Base-by-base conservation (phyloP, 2,888 invertebrate species). In the Idaea aversata region DNA sequence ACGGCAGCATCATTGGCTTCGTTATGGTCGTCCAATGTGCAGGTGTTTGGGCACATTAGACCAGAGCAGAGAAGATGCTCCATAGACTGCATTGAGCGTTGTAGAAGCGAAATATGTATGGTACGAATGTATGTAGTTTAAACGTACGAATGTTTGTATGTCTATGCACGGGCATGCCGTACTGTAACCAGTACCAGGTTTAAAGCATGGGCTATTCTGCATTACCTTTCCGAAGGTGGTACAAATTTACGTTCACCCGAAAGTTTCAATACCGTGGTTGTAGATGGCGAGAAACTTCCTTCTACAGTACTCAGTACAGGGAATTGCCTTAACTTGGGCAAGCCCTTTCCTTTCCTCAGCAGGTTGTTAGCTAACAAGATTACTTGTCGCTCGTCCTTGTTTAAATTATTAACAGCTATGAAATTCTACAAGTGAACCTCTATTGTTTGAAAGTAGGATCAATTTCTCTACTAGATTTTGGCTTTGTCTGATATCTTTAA, bases 291-390 rank as follows among this genome's bases (percentile, higher is more conserved):
- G 59, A 75, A 78, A 80, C 78, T 77, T 73, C 66, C 47, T 47
- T 47, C 47, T 10, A 47, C 47, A 65, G 68, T 71, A 69, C 75
- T 77, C 85, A 86, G 86, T 85, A 84, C 86, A 86, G 85, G 80
- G 84, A 87, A 89, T 88, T 86, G 85, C 81, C 83, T 80, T 78
- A 88, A 90, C 86, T 88, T 86, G 65, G 74, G 73, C 72, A 73
- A 83, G 80, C 85, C 86, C 86, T 86, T 86, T 80, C 76, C 77
- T 75, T 74, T 47, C 47, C 47, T 47, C 47, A 13, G 80, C 83
- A 84, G 83, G 82, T 87, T 86, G 86, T 87, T 88, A 84, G 83
- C 84, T 88, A 88, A 89, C 88, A 85, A 87, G 85, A 85, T 88
- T 86, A 88, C 84, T 85, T 85, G 79, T 82, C 76, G 75, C 76